phyloP scores from a whole-genome alignment of 2,113 vertebrate species.

The Columba janthina region DNA sequence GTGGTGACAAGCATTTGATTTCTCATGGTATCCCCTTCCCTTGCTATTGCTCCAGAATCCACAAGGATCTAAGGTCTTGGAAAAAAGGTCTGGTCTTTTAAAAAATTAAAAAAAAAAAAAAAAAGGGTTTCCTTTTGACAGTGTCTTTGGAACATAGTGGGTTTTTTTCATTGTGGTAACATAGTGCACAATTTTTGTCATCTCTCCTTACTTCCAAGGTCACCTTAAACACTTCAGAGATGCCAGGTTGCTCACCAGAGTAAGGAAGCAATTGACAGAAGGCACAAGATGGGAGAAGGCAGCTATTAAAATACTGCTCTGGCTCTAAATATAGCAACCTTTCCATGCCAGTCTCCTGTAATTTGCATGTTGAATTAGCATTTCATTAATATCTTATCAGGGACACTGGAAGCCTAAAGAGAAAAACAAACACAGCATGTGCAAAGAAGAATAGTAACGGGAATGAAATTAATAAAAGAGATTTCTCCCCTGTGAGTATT shows the following conservation, averaged over 20 bases:
- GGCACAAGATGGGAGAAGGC: constrained; percentile 50
- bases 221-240: constrained; percentile 10
- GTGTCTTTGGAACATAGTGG: neutral
- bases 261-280: constrained; percentile 49
- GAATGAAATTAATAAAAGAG: constrained; percentile 24
- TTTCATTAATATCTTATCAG: constrained; percentile 71
- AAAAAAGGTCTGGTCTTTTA: no score
- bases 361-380: constrained; percentile 71
- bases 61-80: neutral
- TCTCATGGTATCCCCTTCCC: neutral
- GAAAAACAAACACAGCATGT: constrained; percentile 65
- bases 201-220: constrained; percentile 35
- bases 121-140: neutral
- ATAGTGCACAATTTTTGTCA: neutral
- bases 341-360: constrained; percentile 61
- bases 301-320: constrained; percentile 56
- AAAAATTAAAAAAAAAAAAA: neutral
- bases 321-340: constrained; percentile 63
- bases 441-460: constrained; percentile 24
- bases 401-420: constrained; percentile 58
- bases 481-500: neutral
- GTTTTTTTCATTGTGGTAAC: neutral
- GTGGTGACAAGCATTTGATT: neutral
- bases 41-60: neutral
- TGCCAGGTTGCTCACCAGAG: neutral